Evolutionary conservation across 2,888 invertebrate genomes (phyloP), one percentile per base, ranked within the genome.

Genomic region (Synergus gifuensis): DNA sequence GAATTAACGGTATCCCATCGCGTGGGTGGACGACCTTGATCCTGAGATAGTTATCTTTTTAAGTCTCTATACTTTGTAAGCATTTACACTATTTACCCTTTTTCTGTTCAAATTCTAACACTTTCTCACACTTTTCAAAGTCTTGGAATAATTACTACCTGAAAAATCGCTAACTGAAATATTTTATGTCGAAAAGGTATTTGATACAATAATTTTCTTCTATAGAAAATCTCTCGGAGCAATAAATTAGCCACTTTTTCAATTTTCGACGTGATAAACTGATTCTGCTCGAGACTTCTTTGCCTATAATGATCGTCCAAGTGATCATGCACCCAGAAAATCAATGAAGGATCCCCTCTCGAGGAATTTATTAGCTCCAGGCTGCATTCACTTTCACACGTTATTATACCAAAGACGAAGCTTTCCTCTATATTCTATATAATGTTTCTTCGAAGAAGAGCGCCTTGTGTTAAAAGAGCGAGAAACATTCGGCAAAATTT

Each of bases 401-500:
- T 69, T 69, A 8, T 22, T 28, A 28, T 49, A 69, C 46, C 16
- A 69, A 69, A 69, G 49, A 46, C 46, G 12, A 22, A 67, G 7
- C 22, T 69, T 69, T 69, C 49, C 49, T 49, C 69, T 69, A 49
- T 7, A 22, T 46, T 46, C 28, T 49, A 12, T 22, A 14, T 49
- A 46, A 16, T 8, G 22, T 49, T 49, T 46, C 44, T 46, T 14
- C 14, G 22, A 69, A 49, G 69, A 69, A 69, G 69, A 67, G 46
- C 44, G 46, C 28, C 44, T 69, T 28, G 49, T 69, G 22, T 22
- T 69, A 22, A 49, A 69, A 69, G 46, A 69, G 69, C 28, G 69
- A 44, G 69, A 69, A 69, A 69, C 49, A 69, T 69, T 46, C 69
- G 69, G 69, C 49, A 49, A 49, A 69, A 69, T 69, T 69, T 69